These are phyloP conservation scores for Ctenicera cuprea DNA, from an alignment of 2,888 invertebrate genomes.

Conservation along the genomic window DNA sequence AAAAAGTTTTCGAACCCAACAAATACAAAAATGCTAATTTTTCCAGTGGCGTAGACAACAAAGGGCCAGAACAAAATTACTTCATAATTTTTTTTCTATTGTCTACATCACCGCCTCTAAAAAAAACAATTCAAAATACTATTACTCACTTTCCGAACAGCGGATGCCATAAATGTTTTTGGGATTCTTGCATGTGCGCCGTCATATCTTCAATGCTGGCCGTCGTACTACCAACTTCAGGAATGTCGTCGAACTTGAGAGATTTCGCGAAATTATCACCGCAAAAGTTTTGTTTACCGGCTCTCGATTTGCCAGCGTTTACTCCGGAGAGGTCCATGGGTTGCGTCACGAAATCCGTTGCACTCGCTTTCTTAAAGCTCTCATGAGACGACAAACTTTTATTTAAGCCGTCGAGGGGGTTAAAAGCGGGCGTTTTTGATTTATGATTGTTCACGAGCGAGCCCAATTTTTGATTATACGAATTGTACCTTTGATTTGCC, in stretches of 20 bases:
- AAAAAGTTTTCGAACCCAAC: too few species aligned
- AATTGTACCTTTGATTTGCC: slow-evolving; percentile 14
- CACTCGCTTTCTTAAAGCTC: slow-evolving; percentile 32
- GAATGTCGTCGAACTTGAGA: slow-evolving; percentile 74
- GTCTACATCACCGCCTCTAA: too few species aligned
- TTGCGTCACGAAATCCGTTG: slow-evolving; percentile 56
- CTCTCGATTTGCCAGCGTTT: slow-evolving; percentile 68
- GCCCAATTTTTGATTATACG: slow-evolving; percentile 51
- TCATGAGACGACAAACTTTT: slow-evolving; percentile 24
- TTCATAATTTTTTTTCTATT: too few species aligned
- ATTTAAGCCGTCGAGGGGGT: slow-evolving; percentile 13
- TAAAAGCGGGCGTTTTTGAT: slow-evolving; percentile 47
- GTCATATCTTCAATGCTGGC: slow-evolving; percentile 75
- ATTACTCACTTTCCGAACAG: slow-evolving; percentile 87
- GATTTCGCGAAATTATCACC: slow-evolving; percentile 67
- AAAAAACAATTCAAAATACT: too few species aligned
- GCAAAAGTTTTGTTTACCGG: slow-evolving; percentile 73
- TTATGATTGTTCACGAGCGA: slow-evolving; percentile 42
- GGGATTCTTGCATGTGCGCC: slow-evolving; percentile 73
- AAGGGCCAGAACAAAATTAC: too few species aligned
- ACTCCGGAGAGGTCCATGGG: slow-evolving; percentile 72
- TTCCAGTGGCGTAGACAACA: too few species aligned
- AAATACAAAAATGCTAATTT: too few species aligned
- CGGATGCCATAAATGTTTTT: slow-evolving; percentile 88
- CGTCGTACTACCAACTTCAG: slow-evolving; percentile 81